Conservation (phyloP, 2,888 invertebrate species). For the Herminia tarsipennalis region DNA sequence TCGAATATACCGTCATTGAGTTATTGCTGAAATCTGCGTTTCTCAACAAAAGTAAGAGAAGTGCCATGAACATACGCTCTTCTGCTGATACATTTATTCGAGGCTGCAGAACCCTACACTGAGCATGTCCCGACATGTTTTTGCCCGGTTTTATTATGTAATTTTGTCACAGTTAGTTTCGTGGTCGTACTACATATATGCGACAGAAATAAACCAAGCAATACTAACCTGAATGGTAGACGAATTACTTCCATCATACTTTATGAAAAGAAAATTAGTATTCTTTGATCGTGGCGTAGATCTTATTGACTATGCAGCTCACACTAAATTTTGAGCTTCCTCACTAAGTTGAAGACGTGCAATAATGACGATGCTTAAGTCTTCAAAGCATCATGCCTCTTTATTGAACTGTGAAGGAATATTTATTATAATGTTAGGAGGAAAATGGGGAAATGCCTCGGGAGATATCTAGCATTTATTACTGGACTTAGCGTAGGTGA, state of each 20-base stretch:
- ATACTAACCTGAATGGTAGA: background rate
- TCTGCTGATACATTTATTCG: too few relatives aligned
- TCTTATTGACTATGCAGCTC: slow-evolving; percentile 42
- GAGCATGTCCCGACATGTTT: too few relatives aligned
- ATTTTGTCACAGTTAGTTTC: too few relatives aligned
- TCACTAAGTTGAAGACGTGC: slow-evolving; percentile 21
- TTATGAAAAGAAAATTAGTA: slow-evolving; percentile 32
- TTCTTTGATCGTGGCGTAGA: slow-evolving; percentile 24
- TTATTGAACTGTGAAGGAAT: slow-evolving; percentile 23
- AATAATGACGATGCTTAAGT: slow-evolving; percentile 37
- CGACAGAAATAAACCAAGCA: too few relatives aligned
- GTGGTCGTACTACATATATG: too few relatives aligned
- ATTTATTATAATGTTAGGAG: slow-evolving; percentile 16
- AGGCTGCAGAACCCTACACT: too few relatives aligned
- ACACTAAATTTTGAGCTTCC: slow-evolving; percentile 37
- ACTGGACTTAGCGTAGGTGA: background rate
- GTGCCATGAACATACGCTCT: too few relatives aligned
- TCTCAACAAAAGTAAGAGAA: too few relatives aligned
- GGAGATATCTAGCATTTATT: background rate
- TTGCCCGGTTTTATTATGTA: too few relatives aligned
- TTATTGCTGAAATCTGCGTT: too few relatives aligned
- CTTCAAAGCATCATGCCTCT: slow-evolving; percentile 17
- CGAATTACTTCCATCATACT: slow-evolving; percentile 15
- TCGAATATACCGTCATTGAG: too few relatives aligned
- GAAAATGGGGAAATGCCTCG: background rate